Conservation (phyloP, 1,140 invertebrate genomes). For the Teleogryllus occipitalis region DNA sequence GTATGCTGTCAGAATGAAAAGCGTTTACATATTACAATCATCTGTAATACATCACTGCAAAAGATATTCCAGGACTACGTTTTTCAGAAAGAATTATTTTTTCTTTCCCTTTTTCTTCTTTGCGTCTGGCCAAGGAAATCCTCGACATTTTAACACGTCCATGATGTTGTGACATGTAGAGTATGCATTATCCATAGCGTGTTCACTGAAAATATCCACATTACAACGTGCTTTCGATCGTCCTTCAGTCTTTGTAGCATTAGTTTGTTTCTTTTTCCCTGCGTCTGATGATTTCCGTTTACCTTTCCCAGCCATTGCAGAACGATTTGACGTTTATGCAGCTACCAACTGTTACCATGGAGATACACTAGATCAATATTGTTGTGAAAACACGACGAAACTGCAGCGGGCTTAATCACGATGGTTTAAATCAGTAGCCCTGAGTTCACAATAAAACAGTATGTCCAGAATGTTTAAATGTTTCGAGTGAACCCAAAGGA, state of each 20-base stretch:
- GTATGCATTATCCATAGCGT: slow-evolving; percentile 83
- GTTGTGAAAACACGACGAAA: no score
- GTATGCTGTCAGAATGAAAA: no score
- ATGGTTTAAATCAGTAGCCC: no score
- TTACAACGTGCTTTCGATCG: slow-evolving; percentile 48
- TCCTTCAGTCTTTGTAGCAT: slow-evolving; percentile 47
- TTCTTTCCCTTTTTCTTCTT: slow-evolving; percentile 70
- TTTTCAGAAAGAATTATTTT: slow-evolving; percentile 36
- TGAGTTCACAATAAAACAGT: no score
- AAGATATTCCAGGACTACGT: not conserved
- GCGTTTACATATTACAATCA: no score
- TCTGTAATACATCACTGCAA: no score
- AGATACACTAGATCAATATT: no score
- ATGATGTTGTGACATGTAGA: slow-evolving; percentile 82
- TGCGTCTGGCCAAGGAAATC: slow-evolving; percentile 73
- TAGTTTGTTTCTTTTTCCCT: slow-evolving; percentile 40
- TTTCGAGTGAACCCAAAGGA: no score
- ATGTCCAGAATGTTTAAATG: no score
- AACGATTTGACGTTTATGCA: not conserved
- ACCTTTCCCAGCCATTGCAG: slow-evolving; percentile 33
- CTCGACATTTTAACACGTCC: slow-evolving; percentile 63
- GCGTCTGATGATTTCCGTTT: slow-evolving; percentile 42
- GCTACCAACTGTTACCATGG: no score
- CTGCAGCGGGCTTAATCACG: no score
- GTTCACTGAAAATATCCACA: slow-evolving; percentile 74